Base-by-base conservation (phyloP, 2,797 vertebrate genomes). In the Chaetophractus vellerosus region DNA sequence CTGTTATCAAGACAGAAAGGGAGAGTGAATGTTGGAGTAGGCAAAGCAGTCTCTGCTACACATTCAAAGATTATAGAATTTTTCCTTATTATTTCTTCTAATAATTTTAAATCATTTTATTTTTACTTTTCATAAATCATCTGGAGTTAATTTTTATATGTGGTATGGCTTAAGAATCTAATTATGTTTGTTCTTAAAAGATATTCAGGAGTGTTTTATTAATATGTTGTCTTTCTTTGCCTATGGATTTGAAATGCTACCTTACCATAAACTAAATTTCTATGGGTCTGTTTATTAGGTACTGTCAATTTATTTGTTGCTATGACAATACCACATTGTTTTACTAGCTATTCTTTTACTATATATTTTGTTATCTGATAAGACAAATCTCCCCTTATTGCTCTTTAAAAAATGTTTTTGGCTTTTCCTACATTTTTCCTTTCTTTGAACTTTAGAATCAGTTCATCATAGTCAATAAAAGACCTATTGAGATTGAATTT, bases 221-320 rank as follows among this genome's bases (percentile, higher is more conserved):
- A 83, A 21, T 91, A 75, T 66, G 36, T 75, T 89, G 48, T 55
- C 28, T 55, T 68, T 68, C 48, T 78, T 55, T 68, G 87, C 59
- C 0, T 28, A 6, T 15, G 48, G 55, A 75, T 75, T 75, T 64
- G 57, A 33, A 64, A 76, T 64, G 41, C 63, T 14, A 52, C 23
- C 63, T 68, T 89, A 12, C 55, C 59, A 55, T 52, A 88, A 88
- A 88, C 18, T 79, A 45, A 68, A 52, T 76, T 88, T 41, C 71
- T 88, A 88, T 76, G 28, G 33, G 33, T 68, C 33, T 68, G 36
- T 64, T 55, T 55, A 55, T 19, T 31, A 64, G 31, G 11, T 68
- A 36, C 55, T 72, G 66, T 81, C 83, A 83, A 68, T 74, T n/a
- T 63, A n/a, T 66, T 72, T 91, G 59, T 91, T 91, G 33, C 59